Base-by-base conservation (phyloP, 2,888 invertebrate species). In the Sesamia inferens region DNA sequence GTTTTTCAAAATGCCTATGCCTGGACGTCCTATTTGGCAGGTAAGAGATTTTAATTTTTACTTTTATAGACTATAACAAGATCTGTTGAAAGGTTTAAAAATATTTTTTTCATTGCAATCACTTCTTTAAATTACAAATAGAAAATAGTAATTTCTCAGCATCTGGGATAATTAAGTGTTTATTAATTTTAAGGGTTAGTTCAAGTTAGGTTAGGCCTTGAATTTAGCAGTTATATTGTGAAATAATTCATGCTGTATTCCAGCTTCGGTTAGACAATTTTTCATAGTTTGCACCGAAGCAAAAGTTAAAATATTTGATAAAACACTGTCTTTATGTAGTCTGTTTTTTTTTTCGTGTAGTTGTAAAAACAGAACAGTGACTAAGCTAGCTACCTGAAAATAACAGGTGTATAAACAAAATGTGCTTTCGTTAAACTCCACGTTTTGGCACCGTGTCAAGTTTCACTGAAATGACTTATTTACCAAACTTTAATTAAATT, bases 11-110 rank as follows among this genome's bases (percentile, higher is more conserved):
- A 31, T 31, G 31, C 31, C 31, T 31, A 97, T 97, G 97, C 97
- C 97, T 94, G 97, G 97, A 96, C 97, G 97, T 96, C 97, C 97
- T 83, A 96, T 97, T 93, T 97, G 97, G 97, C 97, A 97, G 97
- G 97, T 97, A 93, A 95, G 86, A 75, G 31, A 39, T 55, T 58
- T 47, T 54, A 54, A 22, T 57, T 39, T 13, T 51, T 51, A 19
- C 8, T 51, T 19, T 51, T 19, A 19, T 51, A n/a, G 10, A 51
- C 1, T 19, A 19, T 6, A 42, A 0, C 0, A 13, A n/a, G 10
- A n/a, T n/a, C 0, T 47, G 55, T 14, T 11, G n/a, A n/a, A n/a
- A 5, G 39, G 31, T 31, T 1, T 8, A 44, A 44, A 68, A 5
- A 31, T 13, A 0, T 13, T 6, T 51, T 6, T 51, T 59, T 16